A percentile compares a stretch with the other conserved stretches of the same genome.
Conservation (phyloP, 2,113 vertebrate genomes). For the Perca schrenkii region DNA sequence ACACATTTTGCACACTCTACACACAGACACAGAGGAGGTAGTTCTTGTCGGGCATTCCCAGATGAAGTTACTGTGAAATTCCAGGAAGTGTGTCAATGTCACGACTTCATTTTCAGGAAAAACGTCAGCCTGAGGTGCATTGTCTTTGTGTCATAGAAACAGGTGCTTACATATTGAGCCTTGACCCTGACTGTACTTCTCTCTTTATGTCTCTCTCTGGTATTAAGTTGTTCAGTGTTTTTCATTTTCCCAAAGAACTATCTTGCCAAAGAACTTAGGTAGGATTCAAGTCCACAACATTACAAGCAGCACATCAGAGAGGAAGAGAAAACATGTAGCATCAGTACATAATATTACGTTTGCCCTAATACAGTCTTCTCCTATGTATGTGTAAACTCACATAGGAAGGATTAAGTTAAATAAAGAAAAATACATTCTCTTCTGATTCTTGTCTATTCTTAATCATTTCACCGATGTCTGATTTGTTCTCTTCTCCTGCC, state of each 20-base stretch:
- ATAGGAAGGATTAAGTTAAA: background rate
- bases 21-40: background rate
- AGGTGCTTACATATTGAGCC: slow-evolving; percentile 42
- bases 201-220: slow-evolving; percentile 37
- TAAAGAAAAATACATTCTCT: too few species aligned
- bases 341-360: background rate
- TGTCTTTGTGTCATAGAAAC: slow-evolving; percentile 58
- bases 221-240: slow-evolving; percentile 53
- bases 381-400: background rate
- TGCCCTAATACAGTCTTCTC: background rate
- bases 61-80: slow-evolving; percentile 52
- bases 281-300: background rate
- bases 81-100: slow-evolving; percentile 77
- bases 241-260: slow-evolving; percentile 22
- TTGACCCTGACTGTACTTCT: slow-evolving; percentile 48
- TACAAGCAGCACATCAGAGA: background rate
- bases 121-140: slow-evolving; percentile 61
- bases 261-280: slow-evolving; percentile 7
- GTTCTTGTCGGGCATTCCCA: slow-evolving; percentile 26
- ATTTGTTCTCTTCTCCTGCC: background rate
- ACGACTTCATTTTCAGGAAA: slow-evolving; percentile 59
- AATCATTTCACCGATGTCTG: background rate
- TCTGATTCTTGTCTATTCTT: background rate
- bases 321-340: background rate
- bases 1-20: background rate